These are phyloP conservation scores for Brachypteracias leptosomus DNA, from an alignment of 2,113 vertebrate genomes.

Conservation along the genomic window DNA sequence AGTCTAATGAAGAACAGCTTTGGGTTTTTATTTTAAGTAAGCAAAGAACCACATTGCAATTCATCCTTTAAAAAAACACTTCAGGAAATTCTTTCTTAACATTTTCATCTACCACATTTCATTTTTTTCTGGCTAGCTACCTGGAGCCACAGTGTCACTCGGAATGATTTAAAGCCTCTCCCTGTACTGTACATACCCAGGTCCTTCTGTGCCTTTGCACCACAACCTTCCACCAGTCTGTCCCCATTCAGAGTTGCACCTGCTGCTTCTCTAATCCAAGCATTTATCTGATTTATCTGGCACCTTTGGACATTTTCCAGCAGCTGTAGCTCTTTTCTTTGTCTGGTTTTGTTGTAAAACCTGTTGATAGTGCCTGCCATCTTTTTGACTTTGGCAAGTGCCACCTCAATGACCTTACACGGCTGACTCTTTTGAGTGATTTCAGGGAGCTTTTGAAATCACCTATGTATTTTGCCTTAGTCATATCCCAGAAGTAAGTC, in stretches of 20 bases:
- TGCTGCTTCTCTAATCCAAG: fast-evolving
- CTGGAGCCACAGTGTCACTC: not conserved
- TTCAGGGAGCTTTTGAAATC: not conserved
- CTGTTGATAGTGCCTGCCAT: not conserved
- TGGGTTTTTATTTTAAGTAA: not conserved
- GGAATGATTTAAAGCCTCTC: not conserved
- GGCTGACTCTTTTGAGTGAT: not conserved
- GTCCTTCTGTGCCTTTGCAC: not conserved
- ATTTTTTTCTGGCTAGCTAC: not conserved
- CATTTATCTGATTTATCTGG: not conserved
- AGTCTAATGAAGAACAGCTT: not conserved
- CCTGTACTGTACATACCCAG: fast-evolving
- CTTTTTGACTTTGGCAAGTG: not conserved
- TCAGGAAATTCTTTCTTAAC: not conserved
- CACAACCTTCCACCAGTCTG: fast-evolving
- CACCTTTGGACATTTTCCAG: not conserved
- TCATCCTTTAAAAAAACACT: not conserved
- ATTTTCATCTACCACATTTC: not conserved
- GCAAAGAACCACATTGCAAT: not conserved
- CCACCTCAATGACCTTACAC: not conserved
- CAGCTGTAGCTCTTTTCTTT: not conserved
- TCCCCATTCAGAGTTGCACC: not conserved
- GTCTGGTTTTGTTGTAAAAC: not conserved
- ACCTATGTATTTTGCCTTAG: not conserved
- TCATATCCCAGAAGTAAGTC: not conserved